A percentile compares a stretch with the other conserved stretches of the same genome.
phyloP scores from a whole-genome alignment of 2,797 vertebrate genomes.

The Cyprinodon diabolis region DNA sequence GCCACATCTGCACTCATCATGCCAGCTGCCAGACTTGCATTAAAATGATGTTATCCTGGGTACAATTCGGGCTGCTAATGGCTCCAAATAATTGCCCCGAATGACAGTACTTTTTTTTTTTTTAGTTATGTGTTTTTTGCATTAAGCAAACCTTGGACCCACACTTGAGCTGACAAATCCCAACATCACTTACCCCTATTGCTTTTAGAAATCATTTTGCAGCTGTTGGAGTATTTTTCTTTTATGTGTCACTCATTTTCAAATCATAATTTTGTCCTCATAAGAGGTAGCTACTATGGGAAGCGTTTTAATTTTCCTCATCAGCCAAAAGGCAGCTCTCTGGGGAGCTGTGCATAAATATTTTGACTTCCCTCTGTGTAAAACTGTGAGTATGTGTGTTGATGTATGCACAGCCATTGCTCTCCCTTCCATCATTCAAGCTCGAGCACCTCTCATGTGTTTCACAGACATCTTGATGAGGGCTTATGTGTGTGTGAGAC shows the following conservation, averaged over 20 bases:
- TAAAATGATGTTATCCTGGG: conserved; percentile 58
- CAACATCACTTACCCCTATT: conserved; percentile 15
- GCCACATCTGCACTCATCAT: conserved; percentile 54
- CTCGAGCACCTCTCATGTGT: conserved; percentile 61
- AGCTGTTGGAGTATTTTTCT: conserved; percentile 19
- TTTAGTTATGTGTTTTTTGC: conserved; percentile 20
- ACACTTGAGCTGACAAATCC: conserved; percentile 14
- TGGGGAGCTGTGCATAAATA: conserved; percentile 63
- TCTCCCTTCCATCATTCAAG: conserved; percentile 30
- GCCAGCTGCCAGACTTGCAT: conserved; percentile 53
- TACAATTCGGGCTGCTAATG: conserved; percentile 61
- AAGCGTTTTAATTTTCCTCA: conserved; percentile 48
- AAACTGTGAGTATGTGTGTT: conserved; percentile 30
- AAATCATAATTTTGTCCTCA: conserved; percentile 46
- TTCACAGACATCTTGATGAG: conserved; percentile 49
- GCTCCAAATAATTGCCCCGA: conserved; percentile 52
- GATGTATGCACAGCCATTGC: conserved; percentile 37
- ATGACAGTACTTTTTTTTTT: conserved; percentile 35
- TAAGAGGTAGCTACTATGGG: conserved; percentile 41
- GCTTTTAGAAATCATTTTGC: conserved; percentile 16
- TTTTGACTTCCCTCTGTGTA: conserved; percentile 56
- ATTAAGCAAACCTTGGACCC: conserved; percentile 12
- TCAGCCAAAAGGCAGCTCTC: conserved; percentile 56
- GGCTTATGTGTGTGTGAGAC: conserved; percentile 4
- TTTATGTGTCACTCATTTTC: conserved; percentile 48